phyloP scores from a whole-genome alignment of 2,888 invertebrate species.

The Acronicta aceris region DNA sequence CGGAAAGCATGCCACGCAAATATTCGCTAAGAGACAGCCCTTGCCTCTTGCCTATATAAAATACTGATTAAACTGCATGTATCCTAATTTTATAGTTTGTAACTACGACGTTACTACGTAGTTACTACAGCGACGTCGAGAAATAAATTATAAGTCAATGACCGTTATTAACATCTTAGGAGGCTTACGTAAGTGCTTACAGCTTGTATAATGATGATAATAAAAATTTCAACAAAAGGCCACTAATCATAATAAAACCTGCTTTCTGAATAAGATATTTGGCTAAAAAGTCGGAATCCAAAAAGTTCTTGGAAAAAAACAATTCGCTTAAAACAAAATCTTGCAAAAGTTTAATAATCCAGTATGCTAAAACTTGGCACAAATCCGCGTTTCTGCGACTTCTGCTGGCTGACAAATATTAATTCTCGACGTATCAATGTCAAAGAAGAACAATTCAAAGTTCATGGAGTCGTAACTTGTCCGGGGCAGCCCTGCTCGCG shows the following conservation, averaged over 20 bases:
- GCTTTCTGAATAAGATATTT: slow-evolving; percentile 2
- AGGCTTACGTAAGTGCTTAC: neutral
- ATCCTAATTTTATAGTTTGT: no score
- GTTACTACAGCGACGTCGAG: neutral
- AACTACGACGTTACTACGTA: no score
- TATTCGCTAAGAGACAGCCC: no score
- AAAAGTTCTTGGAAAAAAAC: neutral
- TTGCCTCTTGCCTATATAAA: no score
- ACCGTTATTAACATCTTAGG: slow-evolving; percentile 3
- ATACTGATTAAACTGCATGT: no score
- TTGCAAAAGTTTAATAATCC: slow-evolving; percentile 28
- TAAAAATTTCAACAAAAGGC: slow-evolving; percentile 14
- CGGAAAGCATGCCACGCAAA: no score
- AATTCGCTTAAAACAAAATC: slow-evolving; percentile 14
- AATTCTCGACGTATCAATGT: slow-evolving; percentile 47
- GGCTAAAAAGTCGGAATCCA: neutral
- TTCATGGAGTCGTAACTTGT: slow-evolving; percentile 31
- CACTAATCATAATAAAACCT: slow-evolving; percentile 11
- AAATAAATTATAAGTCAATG: slow-evolving; percentile 1
- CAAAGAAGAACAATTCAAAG: slow-evolving; percentile 40
- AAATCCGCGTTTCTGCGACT: slow-evolving; percentile 21
- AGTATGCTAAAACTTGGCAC: slow-evolving; percentile 21
- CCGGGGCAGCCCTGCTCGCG: slow-evolving; percentile 37
- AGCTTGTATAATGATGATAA: neutral
- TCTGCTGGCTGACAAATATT: slow-evolving; percentile 27